These are phyloP conservation scores for Montipora capitata DNA, from an alignment of 92 coral and sea anemone genomes.

Conservation along the genomic window DNA sequence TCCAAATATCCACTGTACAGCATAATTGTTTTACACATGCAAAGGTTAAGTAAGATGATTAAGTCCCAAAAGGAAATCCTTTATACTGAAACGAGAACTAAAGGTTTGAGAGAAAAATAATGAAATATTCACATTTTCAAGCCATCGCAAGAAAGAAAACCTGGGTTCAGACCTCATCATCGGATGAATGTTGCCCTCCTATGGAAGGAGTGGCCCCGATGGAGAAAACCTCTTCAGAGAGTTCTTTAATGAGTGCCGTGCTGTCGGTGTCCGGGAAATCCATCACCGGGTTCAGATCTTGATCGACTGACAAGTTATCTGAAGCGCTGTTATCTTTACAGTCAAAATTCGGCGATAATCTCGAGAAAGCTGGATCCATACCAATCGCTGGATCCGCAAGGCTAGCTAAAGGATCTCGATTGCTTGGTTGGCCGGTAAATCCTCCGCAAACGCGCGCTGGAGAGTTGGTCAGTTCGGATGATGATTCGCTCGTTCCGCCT, in stretches of 20 bases:
- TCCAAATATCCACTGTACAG: no score
- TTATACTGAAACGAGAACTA: neutral
- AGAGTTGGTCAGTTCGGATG: constrained; percentile 42
- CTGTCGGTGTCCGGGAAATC: constrained; percentile 94
- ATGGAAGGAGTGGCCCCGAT: constrained; percentile 86
- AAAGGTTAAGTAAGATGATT: no score
- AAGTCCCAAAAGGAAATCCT: neutral
- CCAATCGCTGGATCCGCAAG: constrained; percentile 45
- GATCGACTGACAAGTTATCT: constrained; percentile 72
- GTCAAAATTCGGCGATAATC: constrained; percentile 82
- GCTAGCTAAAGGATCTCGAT: constrained; percentile 30
- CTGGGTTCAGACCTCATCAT: constrained; percentile 70
- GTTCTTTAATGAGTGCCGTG: constrained; percentile 89
- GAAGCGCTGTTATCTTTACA: constrained; percentile 61
- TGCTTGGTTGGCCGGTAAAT: constrained; percentile 17
- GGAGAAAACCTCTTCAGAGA: constrained; percentile 92
- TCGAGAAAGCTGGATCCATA: constrained; percentile 77
- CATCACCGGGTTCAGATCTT: constrained; percentile 82
- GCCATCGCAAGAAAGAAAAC: no score
- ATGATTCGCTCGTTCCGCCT: constrained; percentile 56
- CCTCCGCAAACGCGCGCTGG: constrained; percentile 49
- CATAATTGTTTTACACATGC: no score
- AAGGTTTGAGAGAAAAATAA: neutral
- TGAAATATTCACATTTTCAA: no score
- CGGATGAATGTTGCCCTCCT: constrained; percentile 82